Percentiles rank a stretch among this genome's conserved stretches.
phyloP scores from a whole-genome alignment of 1,140 invertebrate genomes.

The Trinorchestia longiramus region DNA sequence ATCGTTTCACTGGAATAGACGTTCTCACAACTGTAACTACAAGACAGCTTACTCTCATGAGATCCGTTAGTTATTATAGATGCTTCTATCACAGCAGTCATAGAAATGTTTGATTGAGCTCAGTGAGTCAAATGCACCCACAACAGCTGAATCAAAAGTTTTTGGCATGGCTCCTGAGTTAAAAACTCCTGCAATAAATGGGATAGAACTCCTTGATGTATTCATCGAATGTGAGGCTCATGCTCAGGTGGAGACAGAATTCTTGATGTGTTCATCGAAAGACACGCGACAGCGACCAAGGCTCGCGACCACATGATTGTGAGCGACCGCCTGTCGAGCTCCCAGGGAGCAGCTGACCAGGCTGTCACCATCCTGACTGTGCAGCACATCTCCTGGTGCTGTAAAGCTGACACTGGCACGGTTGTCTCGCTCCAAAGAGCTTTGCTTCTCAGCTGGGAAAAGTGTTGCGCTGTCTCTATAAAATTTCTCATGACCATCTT shows the following conservation, averaged over 20 bases:
- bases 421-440: background rate
- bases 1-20: no score
- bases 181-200: background rate
- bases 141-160: no score
- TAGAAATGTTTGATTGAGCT: no score
- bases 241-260: background rate
- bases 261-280: conserved; percentile 21
- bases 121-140: no score
- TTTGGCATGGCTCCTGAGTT: background rate
- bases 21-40: no score
- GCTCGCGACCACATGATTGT: background rate
- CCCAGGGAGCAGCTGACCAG: background rate
- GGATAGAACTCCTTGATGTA: background rate
- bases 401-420: background rate
- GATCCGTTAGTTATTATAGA: no score
- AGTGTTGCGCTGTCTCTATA: no score
- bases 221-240: background rate
- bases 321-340: conserved; percentile 6
- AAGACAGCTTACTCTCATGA: no score
- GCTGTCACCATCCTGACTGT: background rate
- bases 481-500: no score
- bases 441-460: no score
- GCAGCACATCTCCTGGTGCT: background rate
- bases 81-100: no score
- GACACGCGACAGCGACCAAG: background rate